Base-by-base conservation (phyloP, 2,888 invertebrate genomes). In the Belgica antarctica region DNA sequence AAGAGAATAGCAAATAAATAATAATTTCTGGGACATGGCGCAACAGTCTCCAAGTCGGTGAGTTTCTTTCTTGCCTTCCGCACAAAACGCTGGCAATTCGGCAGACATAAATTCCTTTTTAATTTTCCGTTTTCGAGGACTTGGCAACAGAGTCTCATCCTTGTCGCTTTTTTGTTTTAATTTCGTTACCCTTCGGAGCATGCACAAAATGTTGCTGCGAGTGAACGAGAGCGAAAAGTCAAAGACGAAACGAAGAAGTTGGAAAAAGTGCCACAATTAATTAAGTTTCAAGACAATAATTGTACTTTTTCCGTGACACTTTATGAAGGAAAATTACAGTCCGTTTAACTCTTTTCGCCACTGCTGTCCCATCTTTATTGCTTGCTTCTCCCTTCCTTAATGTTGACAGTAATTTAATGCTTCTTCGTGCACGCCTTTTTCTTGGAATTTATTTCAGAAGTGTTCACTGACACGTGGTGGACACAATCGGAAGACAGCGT, bases 281-380 rank as follows among this genome's bases (percentile, higher is more conserved):
- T 63, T 63, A 41, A 41, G 46, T 63, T 41, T 63, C 41, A n/a
- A 63, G 63, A 63, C 63, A 63, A 63, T 63, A 41, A 63, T 63
- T 63, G 63, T 34, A 22, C 34, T 41, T 24, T 34, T 63, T 63
- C 63, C 24, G 12, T 36, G 63, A 63, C 41, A 41, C 41, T 41
- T 41, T 63, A 63, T 52, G 24, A 52, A 10, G 15, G 36, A 24
- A n/a, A 63, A 46, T 63, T 25, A 63, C 41, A 63, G 63, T 63
- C 41, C 41, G 63, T 63, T 41, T 46, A 41, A 41, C 36, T 52
- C 52, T 52, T 34, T 34, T 24, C 24, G 24, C 22, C 52, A 52
- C 24, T 52, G 52, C 52, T 52, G 52, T 24, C 24, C 22, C 8
- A 17, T 52, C 19, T 52, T 52, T 52, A 52, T 52, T 52, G 52